phyloP scores from a whole-genome alignment of 2,113 vertebrate genomes.

The Diglossa brunneiventris region DNA sequence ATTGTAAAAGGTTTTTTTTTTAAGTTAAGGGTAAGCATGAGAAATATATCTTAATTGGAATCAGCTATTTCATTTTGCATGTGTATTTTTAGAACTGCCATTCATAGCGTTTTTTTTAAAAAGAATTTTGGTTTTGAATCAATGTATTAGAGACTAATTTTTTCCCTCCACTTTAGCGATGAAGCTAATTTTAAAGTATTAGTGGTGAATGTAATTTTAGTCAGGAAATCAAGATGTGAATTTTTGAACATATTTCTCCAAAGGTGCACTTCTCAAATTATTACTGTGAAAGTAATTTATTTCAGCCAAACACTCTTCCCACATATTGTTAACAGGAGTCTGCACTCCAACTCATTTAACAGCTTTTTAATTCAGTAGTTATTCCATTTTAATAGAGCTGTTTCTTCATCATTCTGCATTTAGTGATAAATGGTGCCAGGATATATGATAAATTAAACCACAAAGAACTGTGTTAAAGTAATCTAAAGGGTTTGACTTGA shows the following conservation, averaged over 20 bases:
- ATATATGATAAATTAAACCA: constrained; percentile 81
- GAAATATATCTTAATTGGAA: constrained; percentile 66
- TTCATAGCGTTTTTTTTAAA: constrained; percentile 24
- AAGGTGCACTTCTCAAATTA: constrained; percentile 77
- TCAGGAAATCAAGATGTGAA: constrained; percentile 75
- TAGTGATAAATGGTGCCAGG: constrained; percentile 83
- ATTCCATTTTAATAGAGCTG: constrained; percentile 81
- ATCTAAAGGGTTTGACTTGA: constrained; percentile 75
- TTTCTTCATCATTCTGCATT: constrained; percentile 84
- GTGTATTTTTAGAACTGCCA: background rate
- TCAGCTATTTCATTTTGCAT: constrained; percentile 49
- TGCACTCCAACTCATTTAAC: constrained; percentile 79
- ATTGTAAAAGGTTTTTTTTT: background rate
- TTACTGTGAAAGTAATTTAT: constrained; percentile 79
- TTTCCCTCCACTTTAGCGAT: constrained; percentile 44
- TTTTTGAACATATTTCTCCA: constrained; percentile 75
- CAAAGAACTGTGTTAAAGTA: constrained; percentile 73
- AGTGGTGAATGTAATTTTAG: constrained; percentile 65
- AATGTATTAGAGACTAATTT: constrained; percentile 41
- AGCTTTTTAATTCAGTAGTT: constrained; percentile 81
- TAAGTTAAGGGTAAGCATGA: constrained; percentile 24
- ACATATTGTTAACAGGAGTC: constrained; percentile 75
- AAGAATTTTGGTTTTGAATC: constrained; percentile 57
- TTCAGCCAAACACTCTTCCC: constrained; percentile 76
- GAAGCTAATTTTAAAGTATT: constrained; percentile 73